Evolutionary conservation across 2,888 invertebrate species (phyloP).

Genomic region (Drosophila picticornis): DNA sequence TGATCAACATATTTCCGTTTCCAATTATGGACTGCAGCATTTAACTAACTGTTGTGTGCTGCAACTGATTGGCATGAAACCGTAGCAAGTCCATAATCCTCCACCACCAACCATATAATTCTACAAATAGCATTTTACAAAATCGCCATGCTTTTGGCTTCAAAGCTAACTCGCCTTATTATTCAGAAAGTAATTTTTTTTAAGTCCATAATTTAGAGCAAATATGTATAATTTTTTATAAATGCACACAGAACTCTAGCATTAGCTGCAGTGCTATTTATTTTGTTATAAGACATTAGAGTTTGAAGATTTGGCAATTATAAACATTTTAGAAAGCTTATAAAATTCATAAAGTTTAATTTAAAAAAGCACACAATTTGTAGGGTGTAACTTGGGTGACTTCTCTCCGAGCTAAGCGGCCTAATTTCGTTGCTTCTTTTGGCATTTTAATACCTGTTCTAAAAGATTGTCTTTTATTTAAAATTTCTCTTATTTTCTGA

Average conservation of each 20-base stretch:
- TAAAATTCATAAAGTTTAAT: neutral
- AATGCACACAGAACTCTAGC: neutral
- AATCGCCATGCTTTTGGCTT: neutral
- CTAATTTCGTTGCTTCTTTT: neutral
- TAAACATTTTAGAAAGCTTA: neutral
- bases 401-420: neutral
- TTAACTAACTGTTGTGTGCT: slow-evolving; percentile 35
- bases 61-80: slow-evolving; percentile 34
- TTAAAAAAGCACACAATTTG: neutral
- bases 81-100: slow-evolving; percentile 11
- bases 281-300: neutral
- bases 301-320: neutral
- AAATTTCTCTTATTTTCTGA: neutral
- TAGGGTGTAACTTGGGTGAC: neutral
- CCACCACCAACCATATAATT: neutral
- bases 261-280: neutral
- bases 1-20: slow-evolving; percentile 65
- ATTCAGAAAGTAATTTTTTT: neutral
- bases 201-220: neutral
- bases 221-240: neutral
- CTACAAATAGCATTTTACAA: neutral
- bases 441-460: neutral
- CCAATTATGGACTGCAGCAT: slow-evolving; percentile 48
- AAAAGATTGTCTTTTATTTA: neutral
- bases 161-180: neutral